Evolutionary conservation across 2,113 vertebrate genomes (phyloP).

Genomic region (Tenebrosternarchus preto): DNA sequence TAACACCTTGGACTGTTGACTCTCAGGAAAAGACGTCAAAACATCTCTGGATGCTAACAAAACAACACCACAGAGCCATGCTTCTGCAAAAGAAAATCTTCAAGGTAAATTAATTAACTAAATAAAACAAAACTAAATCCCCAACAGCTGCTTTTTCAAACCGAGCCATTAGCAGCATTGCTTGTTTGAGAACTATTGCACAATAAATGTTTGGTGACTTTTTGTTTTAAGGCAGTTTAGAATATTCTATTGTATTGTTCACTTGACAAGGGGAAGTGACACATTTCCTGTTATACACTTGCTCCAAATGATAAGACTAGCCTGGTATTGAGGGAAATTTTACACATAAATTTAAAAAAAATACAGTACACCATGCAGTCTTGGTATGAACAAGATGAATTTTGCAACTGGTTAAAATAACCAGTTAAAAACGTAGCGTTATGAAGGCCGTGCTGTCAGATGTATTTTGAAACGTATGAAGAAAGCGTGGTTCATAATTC

Average conservation of each 20-base stretch:
- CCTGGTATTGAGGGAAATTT: constrained; percentile 2
- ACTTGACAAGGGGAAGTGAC: constrained; percentile 32
- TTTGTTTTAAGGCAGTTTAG: background rate
- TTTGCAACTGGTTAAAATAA: background rate
- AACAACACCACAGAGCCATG: background rate
- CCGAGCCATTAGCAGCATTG: no score
- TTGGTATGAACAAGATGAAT: background rate
- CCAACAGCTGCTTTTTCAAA: background rate
- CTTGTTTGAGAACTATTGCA: background rate
- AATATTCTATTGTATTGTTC: background rate
- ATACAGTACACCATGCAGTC: background rate
- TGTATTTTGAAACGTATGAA: background rate
- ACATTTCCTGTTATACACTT: constrained; percentile 14
- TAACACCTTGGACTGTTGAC: constrained; percentile 42
- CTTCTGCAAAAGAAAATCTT: background rate
- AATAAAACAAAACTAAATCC: background rate
- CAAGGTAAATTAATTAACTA: constrained; percentile 1
- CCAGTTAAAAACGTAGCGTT: no score
- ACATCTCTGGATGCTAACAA: background rate
- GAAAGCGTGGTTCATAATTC: background rate
- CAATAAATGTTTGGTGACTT: background rate
- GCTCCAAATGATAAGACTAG: constrained; percentile 11
- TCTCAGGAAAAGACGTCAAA: background rate
- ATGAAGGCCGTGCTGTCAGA: background rate
- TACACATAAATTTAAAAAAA: background rate